A percentile compares a stretch with the other conserved stretches of the same genome.
phyloP scores from a whole-genome alignment of 2,888 invertebrate species.

The Agrenia bidenticulata region DNA sequence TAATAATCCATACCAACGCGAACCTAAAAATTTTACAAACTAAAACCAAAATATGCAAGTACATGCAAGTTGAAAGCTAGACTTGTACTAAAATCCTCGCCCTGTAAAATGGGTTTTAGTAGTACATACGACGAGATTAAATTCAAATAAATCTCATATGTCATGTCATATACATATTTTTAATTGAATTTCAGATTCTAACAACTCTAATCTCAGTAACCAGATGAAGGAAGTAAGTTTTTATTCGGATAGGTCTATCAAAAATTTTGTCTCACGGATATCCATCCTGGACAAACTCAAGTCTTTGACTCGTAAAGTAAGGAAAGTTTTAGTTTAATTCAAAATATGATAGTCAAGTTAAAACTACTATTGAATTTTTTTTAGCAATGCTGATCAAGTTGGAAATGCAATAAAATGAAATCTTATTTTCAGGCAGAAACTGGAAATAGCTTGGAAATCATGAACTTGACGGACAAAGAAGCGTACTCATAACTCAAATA shows the following conservation, averaged over 20 bases:
- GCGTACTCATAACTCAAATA: slow-evolving; percentile 42
- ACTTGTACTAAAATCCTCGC: too few species aligned
- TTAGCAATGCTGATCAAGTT: not conserved
- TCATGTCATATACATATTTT: too few species aligned
- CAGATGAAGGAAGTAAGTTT: slow-evolving; percentile 51
- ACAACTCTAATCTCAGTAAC: slow-evolving; percentile 32
- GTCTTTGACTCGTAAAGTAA: slow-evolving; percentile 53
- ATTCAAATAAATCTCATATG: too few species aligned
- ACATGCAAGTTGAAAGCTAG: too few species aligned
- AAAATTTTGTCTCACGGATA: slow-evolving; percentile 48
- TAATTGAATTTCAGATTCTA: slow-evolving; percentile 25
- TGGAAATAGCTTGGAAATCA: slow-evolving; percentile 56
- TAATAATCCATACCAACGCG: too few species aligned
- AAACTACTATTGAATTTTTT: not conserved
- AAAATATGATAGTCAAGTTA: not conserved
- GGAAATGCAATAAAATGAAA: too few species aligned
- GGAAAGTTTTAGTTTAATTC: slow-evolving; percentile 7
- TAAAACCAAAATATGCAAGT: too few species aligned
- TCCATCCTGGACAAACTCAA: slow-evolving; percentile 52
- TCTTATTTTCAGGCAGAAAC: slow-evolving; percentile 54
- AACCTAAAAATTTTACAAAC: too few species aligned
- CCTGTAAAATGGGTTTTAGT: too few species aligned
- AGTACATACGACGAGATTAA: too few species aligned
- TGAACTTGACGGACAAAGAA: slow-evolving; percentile 55
- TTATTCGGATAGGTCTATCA: slow-evolving; percentile 47